Conservation (phyloP, 1,140 invertebrate genomes). For the Apocrypta bakeri region DNA sequence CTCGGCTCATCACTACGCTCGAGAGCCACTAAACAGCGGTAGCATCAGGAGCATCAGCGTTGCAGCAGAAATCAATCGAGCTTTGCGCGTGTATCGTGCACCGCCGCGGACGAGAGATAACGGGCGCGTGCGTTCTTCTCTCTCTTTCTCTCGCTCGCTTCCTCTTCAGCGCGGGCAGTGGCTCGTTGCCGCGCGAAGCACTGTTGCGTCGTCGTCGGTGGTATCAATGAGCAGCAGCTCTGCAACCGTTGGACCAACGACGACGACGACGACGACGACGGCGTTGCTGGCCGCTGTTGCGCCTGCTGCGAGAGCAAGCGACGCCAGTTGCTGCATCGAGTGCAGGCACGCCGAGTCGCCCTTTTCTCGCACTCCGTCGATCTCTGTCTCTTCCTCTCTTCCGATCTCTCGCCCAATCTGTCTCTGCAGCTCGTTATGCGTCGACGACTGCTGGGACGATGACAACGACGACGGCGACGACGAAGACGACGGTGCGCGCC, state of each 20-base stretch:
- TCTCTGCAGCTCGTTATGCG: not conserved
- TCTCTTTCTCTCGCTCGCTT: not conserved
- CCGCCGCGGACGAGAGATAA: constrained; percentile 5
- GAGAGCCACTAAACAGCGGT: not conserved
- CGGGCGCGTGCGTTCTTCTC: not conserved
- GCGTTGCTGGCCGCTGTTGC: too few species aligned
- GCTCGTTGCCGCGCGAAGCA: too few species aligned
- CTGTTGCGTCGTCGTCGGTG: too few species aligned
- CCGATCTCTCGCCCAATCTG: not conserved
- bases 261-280: too few species aligned
- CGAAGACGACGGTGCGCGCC: not conserved
- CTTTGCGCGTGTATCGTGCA: constrained; percentile 22
- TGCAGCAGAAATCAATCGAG: constrained; percentile 45
- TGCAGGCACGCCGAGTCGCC: too few species aligned
- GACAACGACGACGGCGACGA: not conserved
- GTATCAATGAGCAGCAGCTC: too few species aligned
- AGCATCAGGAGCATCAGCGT: not conserved
- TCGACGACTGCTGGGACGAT: not conserved
- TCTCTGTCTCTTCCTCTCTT: not conserved
- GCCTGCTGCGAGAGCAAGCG: too few species aligned
- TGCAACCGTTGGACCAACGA: too few species aligned
- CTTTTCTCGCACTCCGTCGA: not conserved
- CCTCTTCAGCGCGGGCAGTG: not conserved
- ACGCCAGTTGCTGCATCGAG: too few species aligned
- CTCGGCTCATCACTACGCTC: not conserved